Percentiles rank a stretch among this genome's conserved stretches.
Conservation (phyloP, 2,888 invertebrate species). For the Eupithecia vulgata region DNA sequence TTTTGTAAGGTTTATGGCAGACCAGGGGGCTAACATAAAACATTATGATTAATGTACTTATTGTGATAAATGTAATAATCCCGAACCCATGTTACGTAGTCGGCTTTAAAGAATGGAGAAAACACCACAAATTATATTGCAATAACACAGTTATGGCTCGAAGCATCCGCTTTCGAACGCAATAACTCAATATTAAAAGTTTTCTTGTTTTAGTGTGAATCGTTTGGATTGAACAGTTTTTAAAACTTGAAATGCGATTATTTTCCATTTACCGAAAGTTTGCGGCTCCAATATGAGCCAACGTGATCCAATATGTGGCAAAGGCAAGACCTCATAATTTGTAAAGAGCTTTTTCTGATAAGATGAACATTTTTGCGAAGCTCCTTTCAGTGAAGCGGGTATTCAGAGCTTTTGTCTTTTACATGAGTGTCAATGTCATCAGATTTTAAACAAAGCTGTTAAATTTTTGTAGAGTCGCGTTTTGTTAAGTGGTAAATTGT, state of each 20-base stretch:
- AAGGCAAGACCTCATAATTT: background rate
- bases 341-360: background rate
- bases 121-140: background rate
- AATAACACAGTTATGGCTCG: background rate
- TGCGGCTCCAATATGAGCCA: background rate
- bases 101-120: no score
- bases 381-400: background rate
- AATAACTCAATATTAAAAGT: slow-evolving; percentile 56
- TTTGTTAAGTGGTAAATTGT: background rate
- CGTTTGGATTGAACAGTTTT: slow-evolving; percentile 53
- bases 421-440: background rate
- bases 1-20: background rate
- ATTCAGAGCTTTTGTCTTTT: background rate
- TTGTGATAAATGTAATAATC: no score
- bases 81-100: no score
- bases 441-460: background rate
- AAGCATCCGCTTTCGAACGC: background rate
- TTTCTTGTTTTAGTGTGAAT: slow-evolving; percentile 49
- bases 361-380: background rate
- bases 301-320: background rate
- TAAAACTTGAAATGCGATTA: slow-evolving; percentile 52
- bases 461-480: background rate
- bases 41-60: background rate
- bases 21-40: no score
- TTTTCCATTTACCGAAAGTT: slow-evolving; percentile 41